Percentiles rank a stretch among this genome's conserved stretches.
phyloP scores from a whole-genome alignment of 2,888 invertebrate species.

The Protophormia terraenovae region DNA sequence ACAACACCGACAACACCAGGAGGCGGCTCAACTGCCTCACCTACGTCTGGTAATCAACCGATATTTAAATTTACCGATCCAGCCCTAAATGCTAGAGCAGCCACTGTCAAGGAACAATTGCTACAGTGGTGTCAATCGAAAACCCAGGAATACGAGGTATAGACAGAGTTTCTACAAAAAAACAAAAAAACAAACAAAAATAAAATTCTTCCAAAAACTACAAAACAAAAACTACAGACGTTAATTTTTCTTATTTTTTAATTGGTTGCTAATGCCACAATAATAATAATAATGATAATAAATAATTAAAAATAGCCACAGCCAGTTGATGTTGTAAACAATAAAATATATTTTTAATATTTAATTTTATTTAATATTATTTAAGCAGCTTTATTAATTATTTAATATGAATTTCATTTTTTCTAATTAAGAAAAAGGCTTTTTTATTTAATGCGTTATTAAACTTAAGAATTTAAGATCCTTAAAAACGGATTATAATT shows the following conservation, averaged over 20 bases:
- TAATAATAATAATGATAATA: constrained; percentile 52
- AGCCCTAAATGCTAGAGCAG: constrained; percentile 93
- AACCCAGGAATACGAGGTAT: constrained; percentile 98
- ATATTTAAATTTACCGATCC: constrained; percentile 96
- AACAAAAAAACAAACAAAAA: constrained; percentile 42
- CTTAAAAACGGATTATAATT: neutral
- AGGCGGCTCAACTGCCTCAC: constrained; percentile 77
- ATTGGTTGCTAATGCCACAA: constrained; percentile 65
- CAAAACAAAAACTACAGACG: constrained; percentile 52
- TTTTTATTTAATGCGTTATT: constrained; percentile 25
- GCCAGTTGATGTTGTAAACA: constrained; percentile 59
- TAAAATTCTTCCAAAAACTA: constrained; percentile 38
- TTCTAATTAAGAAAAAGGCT: neutral
- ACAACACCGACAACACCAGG: constrained; percentile 87
- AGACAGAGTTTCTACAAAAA: constrained; percentile 66
- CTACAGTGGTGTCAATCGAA: constrained; percentile 98
- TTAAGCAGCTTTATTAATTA: neutral
- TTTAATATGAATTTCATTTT: neutral
- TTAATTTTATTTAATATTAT: constrained; percentile 19
- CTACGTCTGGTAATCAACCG: constrained; percentile 83
- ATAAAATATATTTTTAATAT: constrained; percentile 60
- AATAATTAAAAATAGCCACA: too few species aligned
- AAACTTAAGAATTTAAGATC: constrained; percentile 3
- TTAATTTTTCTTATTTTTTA: constrained; percentile 8
- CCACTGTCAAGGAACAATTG: constrained; percentile 97